A percentile compares a stretch with the other conserved stretches of the same genome.
phyloP scores from a whole-genome alignment of 2,888 invertebrate genomes.

The Leucozona laternaria region DNA sequence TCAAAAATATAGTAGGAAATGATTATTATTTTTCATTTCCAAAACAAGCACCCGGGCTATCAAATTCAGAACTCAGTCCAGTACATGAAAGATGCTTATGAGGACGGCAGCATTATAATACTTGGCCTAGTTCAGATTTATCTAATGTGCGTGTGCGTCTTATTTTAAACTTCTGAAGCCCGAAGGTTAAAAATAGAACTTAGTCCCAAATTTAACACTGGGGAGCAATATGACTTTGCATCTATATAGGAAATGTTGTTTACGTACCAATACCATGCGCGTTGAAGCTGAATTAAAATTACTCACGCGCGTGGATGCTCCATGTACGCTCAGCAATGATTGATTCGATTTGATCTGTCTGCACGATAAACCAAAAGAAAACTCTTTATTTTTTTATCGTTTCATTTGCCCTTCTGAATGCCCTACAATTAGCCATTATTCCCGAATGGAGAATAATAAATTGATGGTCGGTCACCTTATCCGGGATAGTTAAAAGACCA shows the following conservation, averaged over 20 bases:
- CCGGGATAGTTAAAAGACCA: slow-evolving; percentile 28
- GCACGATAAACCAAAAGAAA: slow-evolving; percentile 31
- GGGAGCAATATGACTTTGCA: background rate
- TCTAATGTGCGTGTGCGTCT: background rate
- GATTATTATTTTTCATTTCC: background rate
- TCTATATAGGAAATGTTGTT: background rate
- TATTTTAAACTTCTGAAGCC: slow-evolving; percentile 40
- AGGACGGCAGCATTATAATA: background rate
- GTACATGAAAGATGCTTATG: background rate
- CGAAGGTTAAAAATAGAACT: slow-evolving; percentile 35
- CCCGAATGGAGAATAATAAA: background rate
- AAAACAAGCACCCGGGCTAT: background rate
- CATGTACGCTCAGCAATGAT: slow-evolving; percentile 31
- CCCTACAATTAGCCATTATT: slow-evolving; percentile 50
- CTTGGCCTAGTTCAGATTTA: background rate
- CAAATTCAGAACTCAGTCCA: background rate
- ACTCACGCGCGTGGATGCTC: slow-evolving; percentile 22
- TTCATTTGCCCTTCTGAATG: slow-evolving; percentile 39
- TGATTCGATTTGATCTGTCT: slow-evolving; percentile 56
- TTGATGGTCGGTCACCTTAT: slow-evolving; percentile 44
- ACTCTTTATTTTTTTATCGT: background rate
- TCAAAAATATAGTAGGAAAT: too few species aligned
- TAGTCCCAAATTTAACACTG: background rate
- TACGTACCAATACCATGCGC: background rate
- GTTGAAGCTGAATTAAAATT: slow-evolving; percentile 14